Conservation (phyloP, 2,113 vertebrate genomes). For the Scatophagus argus region DNA sequence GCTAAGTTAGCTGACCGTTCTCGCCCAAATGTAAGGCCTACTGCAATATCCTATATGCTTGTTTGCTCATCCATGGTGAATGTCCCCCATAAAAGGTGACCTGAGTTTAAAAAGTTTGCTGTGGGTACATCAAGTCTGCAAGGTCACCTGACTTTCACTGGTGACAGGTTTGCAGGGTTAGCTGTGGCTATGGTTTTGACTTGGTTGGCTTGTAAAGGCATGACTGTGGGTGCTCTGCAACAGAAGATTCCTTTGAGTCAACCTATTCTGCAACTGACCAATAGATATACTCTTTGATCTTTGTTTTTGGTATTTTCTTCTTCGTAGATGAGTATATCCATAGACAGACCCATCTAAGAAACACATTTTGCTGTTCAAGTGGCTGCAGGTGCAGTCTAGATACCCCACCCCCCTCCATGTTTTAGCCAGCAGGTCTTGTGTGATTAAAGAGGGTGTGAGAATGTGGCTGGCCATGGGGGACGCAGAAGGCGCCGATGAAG, state of each 20-base stretch:
- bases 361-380: background rate
- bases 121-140: too few species aligned
- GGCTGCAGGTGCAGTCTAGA: slow-evolving; percentile 17
- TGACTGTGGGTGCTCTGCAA: slow-evolving; percentile 23
- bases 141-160: background rate
- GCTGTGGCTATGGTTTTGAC: background rate
- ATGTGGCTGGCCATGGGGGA: slow-evolving; percentile 28
- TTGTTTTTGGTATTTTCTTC: background rate
- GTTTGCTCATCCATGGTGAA: background rate
- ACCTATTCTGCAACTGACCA: slow-evolving; percentile 9
- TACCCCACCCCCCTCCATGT: slow-evolving; percentile 10
- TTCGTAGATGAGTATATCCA: background rate
- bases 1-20: background rate
- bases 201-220: background rate
- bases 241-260: slow-evolving; percentile 48
- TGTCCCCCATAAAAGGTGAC: background rate
- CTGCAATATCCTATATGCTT: too few species aligned
- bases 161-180: background rate
- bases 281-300: background rate
- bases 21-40: background rate
- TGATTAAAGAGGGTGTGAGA: slow-evolving; percentile 44
- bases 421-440: slow-evolving; percentile 20
- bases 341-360: background rate
- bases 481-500: slow-evolving; percentile 42
- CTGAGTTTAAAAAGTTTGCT: background rate